These are phyloP conservation scores for Antheraea pernyi DNA, from an alignment of 1,140 invertebrate genomes.

Conservation along the genomic window DNA sequence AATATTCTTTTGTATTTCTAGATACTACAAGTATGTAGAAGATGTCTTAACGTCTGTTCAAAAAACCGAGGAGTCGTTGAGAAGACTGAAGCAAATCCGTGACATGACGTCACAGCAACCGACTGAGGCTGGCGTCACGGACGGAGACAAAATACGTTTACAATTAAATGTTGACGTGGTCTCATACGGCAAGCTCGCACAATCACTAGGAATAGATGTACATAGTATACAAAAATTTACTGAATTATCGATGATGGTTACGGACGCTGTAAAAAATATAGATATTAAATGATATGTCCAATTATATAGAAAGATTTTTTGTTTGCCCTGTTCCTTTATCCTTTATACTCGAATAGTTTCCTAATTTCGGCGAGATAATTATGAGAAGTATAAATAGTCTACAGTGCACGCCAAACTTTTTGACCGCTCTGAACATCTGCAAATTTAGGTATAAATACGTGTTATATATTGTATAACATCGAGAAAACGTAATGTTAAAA, in stretches of 20 bases:
- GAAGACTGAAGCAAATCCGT: constrained; percentile 91
- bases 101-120: constrained; percentile 81
- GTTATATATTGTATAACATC: too few relatives aligned
- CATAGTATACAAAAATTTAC: constrained; percentile 62
- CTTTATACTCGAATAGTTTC: too few relatives aligned
- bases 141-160: constrained; percentile 96
- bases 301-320: constrained; percentile 48
- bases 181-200: constrained; percentile 71
- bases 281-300: constrained; percentile 76
- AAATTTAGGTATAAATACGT: too few relatives aligned
- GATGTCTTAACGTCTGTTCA: constrained; percentile 95
- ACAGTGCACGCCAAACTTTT: too few relatives aligned
- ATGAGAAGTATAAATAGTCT: too few relatives aligned
- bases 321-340: constrained; percentile 3
- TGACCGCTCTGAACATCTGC: too few relatives aligned
- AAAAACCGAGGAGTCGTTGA: constrained; percentile 95
- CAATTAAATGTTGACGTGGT: constrained; percentile 94
- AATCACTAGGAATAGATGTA: constrained; percentile 50
- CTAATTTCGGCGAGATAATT: too few relatives aligned
- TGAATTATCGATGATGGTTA: constrained; percentile 62
- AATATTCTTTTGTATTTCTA: constrained; percentile 65
- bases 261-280: constrained; percentile 75
- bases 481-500: too few relatives aligned
- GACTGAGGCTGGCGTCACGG: constrained; percentile 78
- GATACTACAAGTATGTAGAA: constrained; percentile 89